Base-by-base conservation (phyloP, 2,888 invertebrate species). In the Scelioninae gen. 1 region DNA sequence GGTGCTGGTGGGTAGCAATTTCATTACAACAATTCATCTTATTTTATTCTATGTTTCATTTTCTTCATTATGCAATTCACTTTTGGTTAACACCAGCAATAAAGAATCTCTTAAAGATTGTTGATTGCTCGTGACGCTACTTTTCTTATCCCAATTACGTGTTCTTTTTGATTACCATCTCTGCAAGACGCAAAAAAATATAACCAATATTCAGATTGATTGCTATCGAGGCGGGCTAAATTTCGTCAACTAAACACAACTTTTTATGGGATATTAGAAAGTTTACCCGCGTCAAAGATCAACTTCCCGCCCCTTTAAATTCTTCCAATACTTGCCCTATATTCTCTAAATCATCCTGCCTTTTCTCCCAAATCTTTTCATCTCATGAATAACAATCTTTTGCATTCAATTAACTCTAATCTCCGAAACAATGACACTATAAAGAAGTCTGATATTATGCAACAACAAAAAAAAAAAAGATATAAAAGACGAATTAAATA, bases 1-100 rank as follows among this genome's bases (percentile, higher is more conserved):
- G n/a, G n/a, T 94, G 89, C 91, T 88, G 95, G 95, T 95, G 91
- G 93, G 94, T 94, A 84, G 23, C 16, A 29, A n/a, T 58, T 5
- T 15, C 9, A n/a, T n/a, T n/a, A n/a, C 7, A 23, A 16, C 23
- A 53, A 10, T 51, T 10, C 5, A n/a, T n/a, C n/a, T n/a, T n/a
- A n/a, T n/a, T 49, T 66, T 51, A 40, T 51, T 65, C 51, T 15
- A 47, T 13, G 38, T 43, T 68, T 62, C 8, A 62, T 13, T 55
- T 56, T 32, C 10, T 65, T 53, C 40, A 15, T 38, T 49, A 16
- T 15, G 38, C 40, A 38, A 51, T 75, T 69, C 56, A 8, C 8
- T 71, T 63, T 51, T 68, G 8, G 29, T 53, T 11, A 23, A 10
- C 9, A 38, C 16, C 29, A 71, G 65, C 40, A 56, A 71, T 65